Base-by-base conservation (phyloP, 2,888 invertebrate species). In the Cosmia trapezina region DNA sequence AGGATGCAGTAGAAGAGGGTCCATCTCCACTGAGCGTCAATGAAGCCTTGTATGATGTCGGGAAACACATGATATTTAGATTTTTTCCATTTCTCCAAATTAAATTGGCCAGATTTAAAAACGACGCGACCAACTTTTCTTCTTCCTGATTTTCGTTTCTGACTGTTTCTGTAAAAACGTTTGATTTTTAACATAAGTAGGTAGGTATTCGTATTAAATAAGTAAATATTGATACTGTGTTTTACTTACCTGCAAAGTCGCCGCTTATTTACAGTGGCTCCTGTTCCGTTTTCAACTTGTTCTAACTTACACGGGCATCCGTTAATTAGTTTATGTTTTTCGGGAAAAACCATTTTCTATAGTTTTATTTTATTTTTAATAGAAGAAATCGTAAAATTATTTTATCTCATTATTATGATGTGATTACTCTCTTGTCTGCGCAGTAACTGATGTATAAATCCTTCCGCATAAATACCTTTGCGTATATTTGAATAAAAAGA, bases 1-100 rank as follows among this genome's bases (percentile, higher is more conserved):
- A 98, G 93, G n/a, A 98, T 97, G 92, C 99, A 98, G 71, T 98
- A 97, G 43, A 98, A 89, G 49, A 99, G 93, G 7, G 98, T 98
- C 98, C 98, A 99, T 60, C 98, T 97, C 99, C 99, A 99, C 93
- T 97, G 97, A 1, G 98, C 97, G 92, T 98, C 98, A 41, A 98
- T 97, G 80, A 98, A 94, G 1, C 97, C 97, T 9, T 98, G 98
- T 93, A 98, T 98, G 74, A 98, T 96, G 90, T 98, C 98, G 87
- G 97, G 97, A 47, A 98, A 95, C 77, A 97, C 98, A 49, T 97
- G 96, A 62, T 97, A 94, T 53, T 97, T 96, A 17, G 97, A 95
- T 77, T 97, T 97, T 12, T 97, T 97, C 73, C 98, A 97, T 91
- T 98, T 98, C 61, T 98, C 97, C 33, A 98, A 97, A 94, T 99